Base-by-base conservation (phyloP, 2,888 invertebrate species). In the Magallana nippona region DNA sequence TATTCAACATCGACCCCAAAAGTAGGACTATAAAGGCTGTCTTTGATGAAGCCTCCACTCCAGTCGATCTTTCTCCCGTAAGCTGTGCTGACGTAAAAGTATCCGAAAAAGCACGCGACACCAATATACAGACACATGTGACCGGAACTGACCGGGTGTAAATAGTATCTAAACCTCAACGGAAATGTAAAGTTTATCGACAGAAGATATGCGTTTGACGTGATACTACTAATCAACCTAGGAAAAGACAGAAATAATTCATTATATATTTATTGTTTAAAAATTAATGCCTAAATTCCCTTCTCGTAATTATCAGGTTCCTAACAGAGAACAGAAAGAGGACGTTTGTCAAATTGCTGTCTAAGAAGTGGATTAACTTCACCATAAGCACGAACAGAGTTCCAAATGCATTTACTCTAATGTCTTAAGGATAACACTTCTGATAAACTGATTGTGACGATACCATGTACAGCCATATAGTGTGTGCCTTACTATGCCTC, bases 181-280 rank as follows among this genome's bases (percentile, higher is more conserved):
- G 22, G 71, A 71, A 71, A 71, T 71, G 71, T 71, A 32, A 71
- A 71, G 71, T 71, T 71, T 71, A 71, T 71, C 71, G 71, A 32
- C 32, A 27, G 32, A 27, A 71, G 71, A 32, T 71, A 27, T 71
- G 32, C 71, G 27, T 22, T 71, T 71, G 22, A 71, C 71, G 71
- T 71, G 71, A 11, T 32, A 22, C 11, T 71, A 71, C 22, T 71
- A 71, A 71, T 71, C 71, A 71, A 71, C 71, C 60, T 22, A 17
- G 71, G 71, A 71, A 32, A 27, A 71, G 71, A 71, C 32, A 71
- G 71, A 71, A 71, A 71, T 71, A 71, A 71, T 71, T 71, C 32
- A 71, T 71, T 71, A 71, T 71, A 71, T 71, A 71, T 71, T 15
- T 32, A 71, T 22, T 71, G 71, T 71, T 71, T 71, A 71, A 71